These are phyloP conservation scores for Hypomecis atomaria DNA, from an alignment of 2,888 invertebrate genomes.

Conservation along the genomic window DNA sequence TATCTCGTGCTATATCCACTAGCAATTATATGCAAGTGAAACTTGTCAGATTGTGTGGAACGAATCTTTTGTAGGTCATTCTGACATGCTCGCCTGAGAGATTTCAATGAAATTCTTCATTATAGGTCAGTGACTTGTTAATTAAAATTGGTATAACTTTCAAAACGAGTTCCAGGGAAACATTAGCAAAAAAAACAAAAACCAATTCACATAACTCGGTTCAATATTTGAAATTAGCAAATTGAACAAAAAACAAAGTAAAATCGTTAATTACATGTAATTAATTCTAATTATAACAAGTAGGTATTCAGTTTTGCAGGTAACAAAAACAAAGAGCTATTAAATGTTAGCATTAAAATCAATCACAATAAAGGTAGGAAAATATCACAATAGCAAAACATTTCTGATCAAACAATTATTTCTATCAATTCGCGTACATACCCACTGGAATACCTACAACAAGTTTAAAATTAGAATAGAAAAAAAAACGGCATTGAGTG, in stretches of 20 bases:
- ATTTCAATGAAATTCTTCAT: too few species aligned
- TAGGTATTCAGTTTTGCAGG: background rate
- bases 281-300: background rate
- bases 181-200: background rate
- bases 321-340: background rate
- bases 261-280: background rate
- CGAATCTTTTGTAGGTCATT: too few species aligned
- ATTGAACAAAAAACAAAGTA: background rate
- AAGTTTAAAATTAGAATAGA: slow-evolving; percentile 21
- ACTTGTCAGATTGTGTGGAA: too few species aligned
- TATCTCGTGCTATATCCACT: too few species aligned
- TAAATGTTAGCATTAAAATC: slow-evolving; percentile 6
- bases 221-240: slow-evolving; percentile 5
- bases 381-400: background rate
- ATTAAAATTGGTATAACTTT: background rate
- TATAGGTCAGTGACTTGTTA: too few species aligned
- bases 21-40: too few species aligned
- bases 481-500: background rate
- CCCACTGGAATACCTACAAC: slow-evolving; percentile 45
- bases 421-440: slow-evolving; percentile 36
- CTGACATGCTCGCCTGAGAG: too few species aligned
- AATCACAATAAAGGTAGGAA: background rate
- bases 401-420: slow-evolving; percentile 25
- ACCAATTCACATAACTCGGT: background rate
- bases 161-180: background rate